A percentile compares a stretch with the other conserved stretches of the same genome.
These are phyloP conservation scores for Spodoptera frugiperda DNA, from an alignment of 1,140 invertebrate genomes.

Conservation along the genomic window DNA sequence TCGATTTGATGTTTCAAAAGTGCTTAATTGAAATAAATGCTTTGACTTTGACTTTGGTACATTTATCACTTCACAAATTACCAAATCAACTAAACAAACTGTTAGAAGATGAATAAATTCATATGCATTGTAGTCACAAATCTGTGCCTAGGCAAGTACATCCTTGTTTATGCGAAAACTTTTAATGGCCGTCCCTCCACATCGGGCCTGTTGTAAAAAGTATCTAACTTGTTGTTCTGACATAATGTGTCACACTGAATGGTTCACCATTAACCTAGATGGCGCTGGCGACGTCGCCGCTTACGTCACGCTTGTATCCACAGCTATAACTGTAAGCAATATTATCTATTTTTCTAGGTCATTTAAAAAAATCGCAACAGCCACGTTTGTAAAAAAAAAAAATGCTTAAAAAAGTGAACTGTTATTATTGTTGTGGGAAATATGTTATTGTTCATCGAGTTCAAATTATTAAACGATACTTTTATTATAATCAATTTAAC, in stretches of 20 bases:
- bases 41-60: no score
- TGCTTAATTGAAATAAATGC: no score
- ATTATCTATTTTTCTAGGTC: slow-evolving; percentile 1
- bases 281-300: background rate
- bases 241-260: slow-evolving; percentile 25
- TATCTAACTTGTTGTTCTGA: background rate
- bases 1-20: no score
- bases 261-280: slow-evolving; percentile 28
- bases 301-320: background rate
- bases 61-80: no score
- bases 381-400: no score
- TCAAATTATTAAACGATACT: no score
- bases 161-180: slow-evolving; percentile 17
- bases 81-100: no score
- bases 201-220: slow-evolving; percentile 22
- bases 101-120: background rate
- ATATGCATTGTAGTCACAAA: slow-evolving; percentile 1
- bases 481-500: no score
- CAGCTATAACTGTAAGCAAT: background rate
- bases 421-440: no score
- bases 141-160: background rate
- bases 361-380: no score
- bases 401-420: no score
- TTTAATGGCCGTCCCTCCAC: slow-evolving; percentile 20
- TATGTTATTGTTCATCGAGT: no score